These are phyloP conservation scores for Hydrolagus colliei DNA, from an alignment of 2,797 vertebrate genomes.

Conservation along the genomic window DNA sequence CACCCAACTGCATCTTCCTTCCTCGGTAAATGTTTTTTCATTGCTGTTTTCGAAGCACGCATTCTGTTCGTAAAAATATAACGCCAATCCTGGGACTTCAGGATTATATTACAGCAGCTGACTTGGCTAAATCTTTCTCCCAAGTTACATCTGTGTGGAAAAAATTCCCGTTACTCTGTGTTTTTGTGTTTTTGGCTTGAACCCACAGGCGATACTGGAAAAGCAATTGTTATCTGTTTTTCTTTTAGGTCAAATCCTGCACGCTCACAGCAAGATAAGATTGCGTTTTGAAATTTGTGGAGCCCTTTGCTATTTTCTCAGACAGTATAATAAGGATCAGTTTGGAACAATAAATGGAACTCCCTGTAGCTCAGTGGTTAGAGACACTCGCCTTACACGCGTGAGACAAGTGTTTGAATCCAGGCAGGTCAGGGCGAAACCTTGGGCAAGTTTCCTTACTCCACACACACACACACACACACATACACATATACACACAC, in stretches of 20 bases:
- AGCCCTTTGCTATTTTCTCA: too few species aligned
- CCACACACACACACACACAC: too few species aligned
- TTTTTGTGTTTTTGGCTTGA: neutral
- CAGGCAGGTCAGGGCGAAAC: too few species aligned
- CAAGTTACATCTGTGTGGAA: neutral
- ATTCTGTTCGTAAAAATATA: neutral
- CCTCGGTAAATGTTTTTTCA: neutral
- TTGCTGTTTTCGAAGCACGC: neutral
- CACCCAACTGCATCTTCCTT: neutral
- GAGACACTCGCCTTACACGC: too few species aligned
- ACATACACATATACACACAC: too few species aligned
- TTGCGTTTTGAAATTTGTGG: too few species aligned
- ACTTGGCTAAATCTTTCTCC: neutral
- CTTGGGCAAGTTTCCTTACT: too few species aligned
- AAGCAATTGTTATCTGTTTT: neutral
- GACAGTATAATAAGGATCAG: too few species aligned
- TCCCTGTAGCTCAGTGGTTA: too few species aligned
- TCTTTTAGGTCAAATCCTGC: neutral
- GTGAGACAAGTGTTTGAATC: too few species aligned
- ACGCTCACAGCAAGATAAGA: too few species aligned
- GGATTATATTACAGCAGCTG: slow-evolving; percentile 9
- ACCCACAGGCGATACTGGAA: neutral
- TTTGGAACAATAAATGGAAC: too few species aligned
- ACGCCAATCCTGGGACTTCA: neutral
- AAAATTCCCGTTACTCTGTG: neutral